phyloP scores from a whole-genome alignment of 2,113 vertebrate genomes.

The Sinocyclocheilus anophthalmus region DNA sequence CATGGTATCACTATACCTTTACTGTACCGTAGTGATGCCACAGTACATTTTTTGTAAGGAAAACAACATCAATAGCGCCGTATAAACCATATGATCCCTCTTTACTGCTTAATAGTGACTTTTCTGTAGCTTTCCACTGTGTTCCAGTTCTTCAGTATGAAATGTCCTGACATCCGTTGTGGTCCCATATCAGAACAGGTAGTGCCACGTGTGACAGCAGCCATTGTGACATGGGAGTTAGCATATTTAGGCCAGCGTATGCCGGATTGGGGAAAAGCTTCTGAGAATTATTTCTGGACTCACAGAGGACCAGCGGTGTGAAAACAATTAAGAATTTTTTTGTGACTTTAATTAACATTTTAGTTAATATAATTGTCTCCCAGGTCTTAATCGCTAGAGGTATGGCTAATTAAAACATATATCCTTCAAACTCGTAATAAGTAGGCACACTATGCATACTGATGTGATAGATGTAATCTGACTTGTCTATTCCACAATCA shows the following conservation, averaged over 20 bases:
- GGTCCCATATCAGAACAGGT: constrained; percentile 47
- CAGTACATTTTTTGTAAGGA: too few species aligned
- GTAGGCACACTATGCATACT: constrained; percentile 75
- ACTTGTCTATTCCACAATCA: neutral
- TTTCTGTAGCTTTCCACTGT: constrained; percentile 39
- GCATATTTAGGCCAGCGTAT: constrained; percentile 61
- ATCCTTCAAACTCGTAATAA: constrained; percentile 85
- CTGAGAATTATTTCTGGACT: constrained; percentile 64
- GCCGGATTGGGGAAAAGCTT: constrained; percentile 53
- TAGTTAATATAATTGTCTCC: constrained; percentile 87
- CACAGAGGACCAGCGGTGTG: constrained; percentile 77
- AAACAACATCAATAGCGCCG: neutral
- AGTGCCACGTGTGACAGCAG: constrained; percentile 42
- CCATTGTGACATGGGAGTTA: constrained; percentile 26
- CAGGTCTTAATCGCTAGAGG: constrained; percentile 81
- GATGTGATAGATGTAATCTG: constrained; percentile 59
- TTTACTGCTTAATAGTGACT: neutral
- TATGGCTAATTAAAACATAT: constrained; percentile 90
- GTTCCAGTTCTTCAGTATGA: constrained; percentile 42
- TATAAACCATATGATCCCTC: neutral
- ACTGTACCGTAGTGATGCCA: too few species aligned
- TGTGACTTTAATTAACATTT: constrained; percentile 93
- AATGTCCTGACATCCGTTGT: constrained; percentile 17
- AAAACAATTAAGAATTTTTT: constrained; percentile 88
- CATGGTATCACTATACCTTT: too few species aligned